phyloP scores from a whole-genome alignment of 2,113 vertebrate genomes.

The Sinocyclocheilus anophthalmus region DNA sequence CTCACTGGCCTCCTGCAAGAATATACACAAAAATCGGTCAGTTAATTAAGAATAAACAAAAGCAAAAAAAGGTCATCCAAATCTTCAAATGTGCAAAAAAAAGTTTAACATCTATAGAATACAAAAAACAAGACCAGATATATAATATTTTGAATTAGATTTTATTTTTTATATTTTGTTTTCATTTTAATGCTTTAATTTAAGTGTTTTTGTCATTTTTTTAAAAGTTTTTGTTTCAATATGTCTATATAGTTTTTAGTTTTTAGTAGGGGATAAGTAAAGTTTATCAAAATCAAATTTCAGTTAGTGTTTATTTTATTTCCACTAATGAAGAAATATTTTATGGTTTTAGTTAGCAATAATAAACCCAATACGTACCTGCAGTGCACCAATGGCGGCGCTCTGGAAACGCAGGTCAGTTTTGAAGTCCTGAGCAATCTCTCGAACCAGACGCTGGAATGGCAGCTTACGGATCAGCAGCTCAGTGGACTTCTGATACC shows the following conservation, averaged over 20 bases:
- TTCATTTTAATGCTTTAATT: too few relatives aligned
- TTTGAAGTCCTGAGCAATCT: slow-evolving; percentile 86
- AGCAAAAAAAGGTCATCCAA: not conserved
- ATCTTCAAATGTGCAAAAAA: not conserved
- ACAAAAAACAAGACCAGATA: not conserved
- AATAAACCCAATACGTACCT: slow-evolving; percentile 64
- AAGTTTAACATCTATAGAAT: not conserved
- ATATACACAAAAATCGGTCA: not conserved
- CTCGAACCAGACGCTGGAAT: slow-evolving; percentile 84
- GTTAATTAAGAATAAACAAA: not conserved
- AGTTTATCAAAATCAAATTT: too few relatives aligned
- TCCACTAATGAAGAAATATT: too few relatives aligned
- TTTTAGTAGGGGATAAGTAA: too few relatives aligned
- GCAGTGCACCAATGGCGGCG: slow-evolving; percentile 80
- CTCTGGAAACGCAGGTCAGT: slow-evolving; percentile 85
- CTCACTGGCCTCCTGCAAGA: slow-evolving; percentile 81
- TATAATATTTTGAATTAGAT: too few relatives aligned
- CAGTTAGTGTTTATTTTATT: too few relatives aligned
- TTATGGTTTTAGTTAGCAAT: too few relatives aligned
- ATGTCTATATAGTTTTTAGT: too few relatives aligned
- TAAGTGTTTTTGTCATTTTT: too few relatives aligned
- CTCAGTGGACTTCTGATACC: slow-evolving; percentile 87
- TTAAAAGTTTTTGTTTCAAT: too few relatives aligned
- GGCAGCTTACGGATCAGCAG: slow-evolving; percentile 85
- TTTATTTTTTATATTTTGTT: too few relatives aligned